phyloP scores from a whole-genome alignment of 2,113 vertebrate genomes.

The Triplophysa tibetana region DNA sequence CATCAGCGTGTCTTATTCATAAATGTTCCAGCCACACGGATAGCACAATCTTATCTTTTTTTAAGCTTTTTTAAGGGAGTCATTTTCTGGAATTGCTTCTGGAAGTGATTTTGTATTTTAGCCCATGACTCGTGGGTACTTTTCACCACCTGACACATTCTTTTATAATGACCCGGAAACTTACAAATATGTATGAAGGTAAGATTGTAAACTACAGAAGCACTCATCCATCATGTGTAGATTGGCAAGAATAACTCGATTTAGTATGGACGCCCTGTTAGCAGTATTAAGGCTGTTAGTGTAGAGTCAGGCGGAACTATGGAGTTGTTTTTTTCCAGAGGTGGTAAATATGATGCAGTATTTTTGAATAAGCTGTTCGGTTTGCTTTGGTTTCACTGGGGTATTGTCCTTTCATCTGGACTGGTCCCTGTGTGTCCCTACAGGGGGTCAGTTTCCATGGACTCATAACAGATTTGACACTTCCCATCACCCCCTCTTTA shows the following conservation, averaged over 20 bases:
- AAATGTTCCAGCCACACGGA: not conserved
- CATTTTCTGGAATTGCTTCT: not conserved
- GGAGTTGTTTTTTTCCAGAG: not conserved
- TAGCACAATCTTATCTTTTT: not conserved
- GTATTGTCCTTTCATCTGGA: slow-evolving; percentile 7
- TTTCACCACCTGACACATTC: not conserved
- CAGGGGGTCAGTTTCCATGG: not conserved
- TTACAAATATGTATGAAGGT: not conserved
- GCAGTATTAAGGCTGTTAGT: not conserved
- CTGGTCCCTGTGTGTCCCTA: not conserved
- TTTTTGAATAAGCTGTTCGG: not conserved
- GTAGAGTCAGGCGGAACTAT: not conserved
- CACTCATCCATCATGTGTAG: not conserved
- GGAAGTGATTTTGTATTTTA: not conserved
- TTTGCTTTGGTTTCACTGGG: not conserved
- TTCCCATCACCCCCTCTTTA: slow-evolving; percentile 19
- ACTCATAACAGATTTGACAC: slow-evolving; percentile 15
- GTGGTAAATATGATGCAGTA: not conserved
- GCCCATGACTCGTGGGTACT: not conserved
- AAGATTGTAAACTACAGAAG: not conserved
- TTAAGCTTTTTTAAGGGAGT: not conserved
- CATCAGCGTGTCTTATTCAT: not conserved
- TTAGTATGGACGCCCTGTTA: not conserved
- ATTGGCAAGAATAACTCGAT: not conserved
- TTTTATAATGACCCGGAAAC: not conserved